Evolutionary conservation across 2,113 vertebrate genomes (phyloP).

Genomic region (Otus sunia): DNA sequence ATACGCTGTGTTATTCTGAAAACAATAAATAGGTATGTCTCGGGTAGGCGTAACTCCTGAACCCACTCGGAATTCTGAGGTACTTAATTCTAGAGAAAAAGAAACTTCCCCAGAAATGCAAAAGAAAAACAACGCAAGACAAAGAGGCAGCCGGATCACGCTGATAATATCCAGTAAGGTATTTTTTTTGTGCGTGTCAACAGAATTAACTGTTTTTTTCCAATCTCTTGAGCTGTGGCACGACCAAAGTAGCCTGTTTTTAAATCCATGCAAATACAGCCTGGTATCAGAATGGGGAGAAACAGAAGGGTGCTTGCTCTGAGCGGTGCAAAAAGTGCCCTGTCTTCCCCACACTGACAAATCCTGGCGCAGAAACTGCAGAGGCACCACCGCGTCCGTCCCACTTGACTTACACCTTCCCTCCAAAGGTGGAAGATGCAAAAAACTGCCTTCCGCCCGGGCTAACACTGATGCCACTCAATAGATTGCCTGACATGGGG

Average conservation of each 20-base stretch:
- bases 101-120: neutral
- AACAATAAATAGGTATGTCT: neutral
- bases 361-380: neutral
- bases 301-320: neutral
- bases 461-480: neutral
- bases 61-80: neutral
- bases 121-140: neutral
- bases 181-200: neutral
- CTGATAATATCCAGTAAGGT: neutral
- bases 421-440: neutral
- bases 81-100: neutral
- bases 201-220: neutral
- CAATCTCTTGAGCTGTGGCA: neutral
- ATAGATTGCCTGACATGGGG: neutral
- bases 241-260: neutral
- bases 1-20: neutral
- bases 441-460: neutral
- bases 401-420: neutral
- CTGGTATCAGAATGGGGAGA: neutral
- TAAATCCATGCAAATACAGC: neutral
- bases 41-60: neutral
- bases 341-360: fast-evolving
- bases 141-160: neutral
- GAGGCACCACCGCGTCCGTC: neutral
- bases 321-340: neutral